Base-by-base conservation (phyloP, 2,797 vertebrate species). In the Parambassis ranga region DNA sequence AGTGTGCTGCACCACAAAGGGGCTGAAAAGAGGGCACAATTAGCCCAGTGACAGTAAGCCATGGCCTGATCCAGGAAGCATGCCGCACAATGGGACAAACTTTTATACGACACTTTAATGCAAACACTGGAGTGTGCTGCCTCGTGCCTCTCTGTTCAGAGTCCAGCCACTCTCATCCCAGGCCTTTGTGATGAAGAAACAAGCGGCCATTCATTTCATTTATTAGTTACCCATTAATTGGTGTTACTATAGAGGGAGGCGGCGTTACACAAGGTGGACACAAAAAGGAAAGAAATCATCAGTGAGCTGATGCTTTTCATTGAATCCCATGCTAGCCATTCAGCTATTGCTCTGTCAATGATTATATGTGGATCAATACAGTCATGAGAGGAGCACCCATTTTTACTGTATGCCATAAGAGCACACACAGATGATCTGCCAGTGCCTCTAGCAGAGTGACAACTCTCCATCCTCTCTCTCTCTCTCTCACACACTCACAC, bases 1-100 rank as follows among this genome's bases (percentile, higher is more conserved):
- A 92, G 92, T 92, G 91, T 91, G 89, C 88, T 87, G 75, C 27
- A 13, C 68, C 78, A 92, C 90, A 90, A 92, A 83, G 49, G 63
- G 48, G 28, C 49, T 67, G 52, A 56, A 55, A 62, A 72, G 58
- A 71, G 55, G 55, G 39, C 63, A 70, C 81, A 91, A 91, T 92
- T 86, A 92, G 88, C 55, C 70, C 55, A 3, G 69, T 69, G 85
- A 86, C 89, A 76, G 84, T 65, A 49, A 85, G 75, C 79, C 66
- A 24, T 19, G 9, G 64, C 36, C 39, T 47, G 52, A 73, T 72
- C 58, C 79, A 76, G 82, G 84, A 87, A 85, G 86, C 73, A 41
- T 31, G 60, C 37, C 35, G 13, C 72, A 92, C 87, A 93, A 92
- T 82, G 77, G 81, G 65, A 5, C 32, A 10, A 81, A 87, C 87